Evolutionary conservation across 2,888 invertebrate species (phyloP).

Genomic region (Watsonalla binaria): DNA sequence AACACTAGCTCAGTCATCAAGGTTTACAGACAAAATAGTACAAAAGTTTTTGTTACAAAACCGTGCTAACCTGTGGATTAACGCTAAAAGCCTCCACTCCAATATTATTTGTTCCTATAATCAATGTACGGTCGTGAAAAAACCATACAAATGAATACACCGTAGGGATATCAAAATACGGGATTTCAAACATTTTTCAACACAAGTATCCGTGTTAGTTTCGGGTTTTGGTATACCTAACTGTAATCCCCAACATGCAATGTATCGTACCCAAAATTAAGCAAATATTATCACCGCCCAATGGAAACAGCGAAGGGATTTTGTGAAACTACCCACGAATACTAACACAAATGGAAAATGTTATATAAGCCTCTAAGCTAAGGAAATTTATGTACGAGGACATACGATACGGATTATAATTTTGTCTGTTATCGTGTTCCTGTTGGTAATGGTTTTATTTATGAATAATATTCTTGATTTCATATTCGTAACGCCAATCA

Average conservation of each 20-base stretch:
- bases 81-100: too few relatives aligned
- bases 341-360: conserved; percentile 13
- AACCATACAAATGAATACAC: too few relatives aligned
- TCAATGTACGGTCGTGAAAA: too few relatives aligned
- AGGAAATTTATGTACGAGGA: conserved; percentile 9
- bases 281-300: conserved; percentile 22
- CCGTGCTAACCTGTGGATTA: too few relatives aligned
- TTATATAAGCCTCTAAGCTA: conserved; percentile 11
- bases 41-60: too few relatives aligned
- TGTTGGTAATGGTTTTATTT: background rate
- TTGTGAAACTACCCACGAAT: conserved; percentile 8
- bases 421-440: conserved; percentile 3
- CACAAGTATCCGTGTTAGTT: background rate
- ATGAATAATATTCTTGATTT: too few relatives aligned
- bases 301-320: conserved; percentile 14
- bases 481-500: too few relatives aligned
- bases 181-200: conserved; percentile 6
- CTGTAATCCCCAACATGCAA: conserved; percentile 7
- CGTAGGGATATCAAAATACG: too few relatives aligned
- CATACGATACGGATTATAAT: conserved; percentile 11
- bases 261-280: conserved; percentile 15
- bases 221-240: background rate
- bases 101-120: too few relatives aligned
- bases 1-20: too few relatives aligned
- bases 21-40: too few relatives aligned